Conservation (phyloP, 1,140 invertebrate genomes). For the Epicauta chinensis region DNA sequence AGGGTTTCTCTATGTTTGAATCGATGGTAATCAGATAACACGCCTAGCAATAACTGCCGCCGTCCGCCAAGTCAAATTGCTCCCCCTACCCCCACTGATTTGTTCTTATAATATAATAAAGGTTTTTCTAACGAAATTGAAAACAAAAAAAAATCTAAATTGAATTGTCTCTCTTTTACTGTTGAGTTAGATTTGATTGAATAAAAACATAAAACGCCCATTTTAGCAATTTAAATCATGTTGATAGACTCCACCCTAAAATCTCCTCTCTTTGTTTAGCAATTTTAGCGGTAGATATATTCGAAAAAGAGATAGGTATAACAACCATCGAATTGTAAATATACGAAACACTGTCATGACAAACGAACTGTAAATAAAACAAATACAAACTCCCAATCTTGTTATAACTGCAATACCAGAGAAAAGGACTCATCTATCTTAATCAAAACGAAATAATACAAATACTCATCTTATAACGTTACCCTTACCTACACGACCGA, state of each 20-base stretch:
- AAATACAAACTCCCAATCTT: slow-evolving; percentile 20
- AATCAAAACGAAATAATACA: slow-evolving; percentile 2
- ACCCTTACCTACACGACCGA: too few species aligned
- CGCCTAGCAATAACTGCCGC: slow-evolving; percentile 28
- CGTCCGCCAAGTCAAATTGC: slow-evolving; percentile 29
- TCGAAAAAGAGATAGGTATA: slow-evolving; percentile 6
- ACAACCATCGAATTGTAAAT: slow-evolving; percentile 10
- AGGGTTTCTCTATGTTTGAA: slow-evolving; percentile 4
- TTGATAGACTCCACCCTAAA: slow-evolving; percentile 25
- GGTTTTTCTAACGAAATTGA: slow-evolving; percentile 31
- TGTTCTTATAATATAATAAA: slow-evolving; percentile 29
- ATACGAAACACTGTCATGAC: slow-evolving; percentile 8
- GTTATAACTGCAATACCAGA: slow-evolving; percentile 13
- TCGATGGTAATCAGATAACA: slow-evolving; percentile 32
- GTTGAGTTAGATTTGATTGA: slow-evolving; percentile 37
- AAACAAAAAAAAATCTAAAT: slow-evolving; percentile 31
- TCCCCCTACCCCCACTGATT: slow-evolving; percentile 21
- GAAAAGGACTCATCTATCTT: slow-evolving; percentile 17
- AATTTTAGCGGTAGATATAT: neutral
- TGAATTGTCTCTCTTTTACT: slow-evolving; percentile 23
- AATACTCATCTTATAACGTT: too few species aligned
- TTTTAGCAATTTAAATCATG: slow-evolving; percentile 44
- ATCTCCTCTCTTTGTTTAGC: slow-evolving; percentile 21
- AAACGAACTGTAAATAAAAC: slow-evolving; percentile 21
- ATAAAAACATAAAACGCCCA: slow-evolving; percentile 43